Evolutionary conservation across 2,113 vertebrate genomes (phyloP).

Genomic region (Thunnus maccoyii): DNA sequence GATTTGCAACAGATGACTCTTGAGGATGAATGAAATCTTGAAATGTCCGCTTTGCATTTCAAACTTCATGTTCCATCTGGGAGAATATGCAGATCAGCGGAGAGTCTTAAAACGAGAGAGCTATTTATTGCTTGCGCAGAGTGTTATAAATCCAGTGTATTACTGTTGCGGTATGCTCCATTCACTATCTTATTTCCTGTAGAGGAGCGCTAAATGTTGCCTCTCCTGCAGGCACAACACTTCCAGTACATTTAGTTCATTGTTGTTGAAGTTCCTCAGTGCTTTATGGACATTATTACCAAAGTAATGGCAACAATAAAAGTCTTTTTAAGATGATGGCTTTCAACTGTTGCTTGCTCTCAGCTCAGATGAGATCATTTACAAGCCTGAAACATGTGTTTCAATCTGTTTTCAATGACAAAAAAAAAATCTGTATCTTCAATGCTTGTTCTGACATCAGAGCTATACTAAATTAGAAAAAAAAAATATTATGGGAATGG

Average conservation of each 20-base stretch:
- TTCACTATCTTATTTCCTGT: constrained; percentile 28
- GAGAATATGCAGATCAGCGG: constrained; percentile 42
- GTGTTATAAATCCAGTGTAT: constrained; percentile 51
- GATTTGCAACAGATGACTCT: constrained; percentile 12
- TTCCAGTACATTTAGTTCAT: constrained; percentile 24
- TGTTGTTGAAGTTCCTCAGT: not conserved
- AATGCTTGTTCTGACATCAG: constrained; percentile 6
- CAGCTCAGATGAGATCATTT: constrained; percentile 16
- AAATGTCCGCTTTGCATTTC: constrained; percentile 58
- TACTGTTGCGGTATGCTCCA: constrained; percentile 16
- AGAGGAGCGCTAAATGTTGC: constrained; percentile 9
- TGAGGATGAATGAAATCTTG: constrained; percentile 23
- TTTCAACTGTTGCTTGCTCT: constrained; percentile 22
- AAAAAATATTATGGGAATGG: not conserved
- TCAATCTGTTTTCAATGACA: not conserved
- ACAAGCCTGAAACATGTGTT: not conserved
- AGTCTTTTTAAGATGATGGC: not conserved
- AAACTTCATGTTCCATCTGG: constrained; percentile 47
- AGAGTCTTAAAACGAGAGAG: constrained; percentile 35
- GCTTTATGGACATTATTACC: constrained; percentile 6
- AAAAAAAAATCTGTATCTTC: not conserved
- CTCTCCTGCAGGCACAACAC: constrained; percentile 8
- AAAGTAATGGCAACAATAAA: constrained; percentile 7
- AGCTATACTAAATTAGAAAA: not conserved
- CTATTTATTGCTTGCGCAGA: constrained; percentile 38